Base-by-base conservation (phyloP, 2,888 invertebrate genomes). In the Ecliptopera silaceata region DNA sequence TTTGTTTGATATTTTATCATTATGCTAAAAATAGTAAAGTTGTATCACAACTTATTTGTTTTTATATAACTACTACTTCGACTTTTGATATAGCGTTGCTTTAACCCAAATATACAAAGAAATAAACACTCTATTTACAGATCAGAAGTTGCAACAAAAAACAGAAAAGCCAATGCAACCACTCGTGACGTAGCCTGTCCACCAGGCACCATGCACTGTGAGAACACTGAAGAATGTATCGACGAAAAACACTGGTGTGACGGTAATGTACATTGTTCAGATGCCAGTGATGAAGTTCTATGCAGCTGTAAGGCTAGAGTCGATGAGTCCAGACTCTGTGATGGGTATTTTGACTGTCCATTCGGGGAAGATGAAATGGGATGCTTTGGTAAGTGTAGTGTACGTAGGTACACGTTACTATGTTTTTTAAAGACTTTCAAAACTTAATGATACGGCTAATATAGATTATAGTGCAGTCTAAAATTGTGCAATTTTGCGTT, bases 271-370 rank as follows among this genome's bases (percentile, higher is more conserved):
- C 93, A 97, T 66, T 97, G 97, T 74, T 71, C 84, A 0, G 97
- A 97, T 74, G 93, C 93, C 0, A 96, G 96, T 67, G 97, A 97
- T 70, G 97, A 97, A 80, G 84, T 88, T 0, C 86, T 87, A 10
- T 97, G 97, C 70, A 92, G 93, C 0, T 97, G 97, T 74, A 93
- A 92, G 56, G 88, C 94, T n/a, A 92, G 96, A 55, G 92, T 97
- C 10, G 92, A 93, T 12, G 85, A 87, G 42, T 86, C 92, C 2
- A 92, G 95, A 64, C 78, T 94, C 0, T 97, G 97, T 73, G 97
- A 97, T 79, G 96, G 96, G 12, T 96, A 95, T 72, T 93, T 94
- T 43, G 97, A 97, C 74, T 97, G 96, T 77, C 97, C 96, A 0
- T 92, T 93, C 68, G 95, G 94, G 15, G 96, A 96, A 86, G 97